Evolutionary conservation across 2,888 invertebrate genomes (phyloP).

Genomic region (Scaptomyza flava): DNA sequence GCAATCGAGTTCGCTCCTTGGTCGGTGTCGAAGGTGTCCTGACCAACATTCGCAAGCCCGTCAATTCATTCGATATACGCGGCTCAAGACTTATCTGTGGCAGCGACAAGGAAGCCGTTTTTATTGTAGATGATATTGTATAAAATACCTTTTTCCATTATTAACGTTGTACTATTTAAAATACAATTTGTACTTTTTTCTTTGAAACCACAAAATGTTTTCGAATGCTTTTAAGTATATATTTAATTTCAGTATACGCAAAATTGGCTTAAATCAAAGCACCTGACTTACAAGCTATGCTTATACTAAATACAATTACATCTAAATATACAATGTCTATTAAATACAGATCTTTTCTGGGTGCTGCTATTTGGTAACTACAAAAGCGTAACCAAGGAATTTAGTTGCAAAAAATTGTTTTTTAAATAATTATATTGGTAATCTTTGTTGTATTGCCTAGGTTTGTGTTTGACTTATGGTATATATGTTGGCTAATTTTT

Average conservation of each 20-base stretch:
- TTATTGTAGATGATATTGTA: slow-evolving; percentile 88
- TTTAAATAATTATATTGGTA: slow-evolving; percentile 7
- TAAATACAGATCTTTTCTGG: slow-evolving; percentile 27
- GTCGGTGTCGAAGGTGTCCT: slow-evolving; percentile 88
- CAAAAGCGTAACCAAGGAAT: slow-evolving; percentile 30
- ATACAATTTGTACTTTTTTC: slow-evolving; percentile 4
- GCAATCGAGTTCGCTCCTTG: slow-evolving; percentile 88
- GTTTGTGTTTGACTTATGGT: slow-evolving; percentile 42
- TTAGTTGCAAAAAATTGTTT: not conserved
- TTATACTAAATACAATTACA: slow-evolving; percentile 49
- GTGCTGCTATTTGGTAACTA: slow-evolving; percentile 34
- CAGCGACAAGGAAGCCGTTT: slow-evolving; percentile 95
- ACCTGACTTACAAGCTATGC: slow-evolving; percentile 64
- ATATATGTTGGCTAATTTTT: slow-evolving; percentile 68
- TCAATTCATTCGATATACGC: slow-evolving; percentile 93
- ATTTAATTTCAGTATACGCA: slow-evolving; percentile 57
- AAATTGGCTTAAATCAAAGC: slow-evolving; percentile 78
- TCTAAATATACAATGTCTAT: slow-evolving; percentile 46
- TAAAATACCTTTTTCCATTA: slow-evolving; percentile 7
- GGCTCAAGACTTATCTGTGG: slow-evolving; percentile 91
- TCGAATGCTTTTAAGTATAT: slow-evolving; percentile 24
- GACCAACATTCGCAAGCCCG: slow-evolving; percentile 90
- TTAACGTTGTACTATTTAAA: slow-evolving; percentile 8
- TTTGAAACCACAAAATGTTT: not conserved
- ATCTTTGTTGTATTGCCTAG: slow-evolving; percentile 50